Evolutionary conservation across 2,888 invertebrate species (phyloP).

Genomic region (Mythimna ferrago): DNA sequence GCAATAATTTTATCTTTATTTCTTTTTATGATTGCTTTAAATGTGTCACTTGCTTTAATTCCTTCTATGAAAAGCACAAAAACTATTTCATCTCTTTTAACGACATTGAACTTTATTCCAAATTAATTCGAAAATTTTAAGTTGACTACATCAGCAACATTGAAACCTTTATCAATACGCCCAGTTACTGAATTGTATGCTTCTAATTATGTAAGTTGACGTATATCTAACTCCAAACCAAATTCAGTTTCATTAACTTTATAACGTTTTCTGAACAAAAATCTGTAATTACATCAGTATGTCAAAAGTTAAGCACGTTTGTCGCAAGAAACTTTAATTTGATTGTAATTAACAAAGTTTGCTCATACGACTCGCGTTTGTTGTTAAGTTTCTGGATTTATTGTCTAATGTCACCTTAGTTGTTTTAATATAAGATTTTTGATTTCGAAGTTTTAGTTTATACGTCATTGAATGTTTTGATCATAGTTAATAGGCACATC

Average conservation of each 20-base stretch:
- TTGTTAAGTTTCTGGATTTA: conserved; percentile 49
- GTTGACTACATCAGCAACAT: background rate
- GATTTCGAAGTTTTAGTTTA: background rate
- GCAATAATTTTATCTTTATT: background rate
- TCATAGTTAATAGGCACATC: background rate
- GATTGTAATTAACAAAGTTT: conserved; percentile 63
- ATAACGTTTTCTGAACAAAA: conserved; percentile 26
- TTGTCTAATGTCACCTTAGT: conserved; percentile 29
- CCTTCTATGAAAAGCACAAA: background rate
- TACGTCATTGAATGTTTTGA: background rate
- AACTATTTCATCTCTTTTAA: background rate
- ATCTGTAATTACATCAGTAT: conserved; percentile 61
- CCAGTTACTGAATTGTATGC: background rate
- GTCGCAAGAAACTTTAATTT: conserved; percentile 53
- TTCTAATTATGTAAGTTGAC: background rate
- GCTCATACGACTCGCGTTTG: conserved; percentile 48
- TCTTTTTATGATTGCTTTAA: background rate
- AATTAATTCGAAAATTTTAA: background rate
- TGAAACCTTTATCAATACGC: background rate
- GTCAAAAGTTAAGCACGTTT: conserved; percentile 59
- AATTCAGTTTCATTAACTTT: conserved; percentile 7
- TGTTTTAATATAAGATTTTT: conserved; percentile 32
- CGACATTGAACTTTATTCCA: background rate
- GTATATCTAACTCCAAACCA: background rate
- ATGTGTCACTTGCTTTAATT: background rate